Percentiles rank a stretch among this genome's conserved stretches.
These are phyloP conservation scores for Micronycteris hirsuta DNA, from an alignment of 2,113 vertebrate genomes.

Conservation along the genomic window DNA sequence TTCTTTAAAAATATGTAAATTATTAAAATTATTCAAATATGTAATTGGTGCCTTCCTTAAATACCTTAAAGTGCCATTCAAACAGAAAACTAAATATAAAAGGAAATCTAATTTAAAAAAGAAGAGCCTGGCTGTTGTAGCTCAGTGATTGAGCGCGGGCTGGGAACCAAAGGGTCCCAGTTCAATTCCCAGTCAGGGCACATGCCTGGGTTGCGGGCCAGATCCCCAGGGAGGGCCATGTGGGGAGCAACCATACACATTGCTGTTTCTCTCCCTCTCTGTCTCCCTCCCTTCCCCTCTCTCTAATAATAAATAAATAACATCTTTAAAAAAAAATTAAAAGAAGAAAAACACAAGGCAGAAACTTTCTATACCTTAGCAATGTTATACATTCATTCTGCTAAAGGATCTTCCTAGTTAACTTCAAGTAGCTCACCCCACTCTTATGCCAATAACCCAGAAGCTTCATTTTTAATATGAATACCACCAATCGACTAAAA, in stretches of 20 bases:
- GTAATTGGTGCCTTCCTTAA: neutral
- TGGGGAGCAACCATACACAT: no score
- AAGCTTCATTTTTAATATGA: neutral
- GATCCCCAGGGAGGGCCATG: no score
- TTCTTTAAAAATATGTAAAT: neutral
- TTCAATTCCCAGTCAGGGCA: no score
- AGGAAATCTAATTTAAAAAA: neutral
- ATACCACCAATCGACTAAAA: slow-evolving; percentile 28
- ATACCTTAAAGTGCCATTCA: neutral
- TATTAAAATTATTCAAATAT: neutral
- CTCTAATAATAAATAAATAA: no score
- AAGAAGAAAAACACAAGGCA: neutral
- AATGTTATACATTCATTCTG: neutral
- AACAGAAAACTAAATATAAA: slow-evolving; percentile 10
- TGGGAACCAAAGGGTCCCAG: no score
- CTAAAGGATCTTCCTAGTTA: neutral
- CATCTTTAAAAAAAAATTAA: no score
- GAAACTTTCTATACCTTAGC: neutral
- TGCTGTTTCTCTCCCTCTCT: no score
- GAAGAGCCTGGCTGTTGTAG: no score
- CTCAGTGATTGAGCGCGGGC: no score
- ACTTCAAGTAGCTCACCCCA: neutral
- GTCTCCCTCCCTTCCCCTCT: no score
- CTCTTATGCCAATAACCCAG: neutral
- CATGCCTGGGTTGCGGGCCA: no score